phyloP scores from a whole-genome alignment of 2,888 invertebrate species.

The Agapetus fuscipes region DNA sequence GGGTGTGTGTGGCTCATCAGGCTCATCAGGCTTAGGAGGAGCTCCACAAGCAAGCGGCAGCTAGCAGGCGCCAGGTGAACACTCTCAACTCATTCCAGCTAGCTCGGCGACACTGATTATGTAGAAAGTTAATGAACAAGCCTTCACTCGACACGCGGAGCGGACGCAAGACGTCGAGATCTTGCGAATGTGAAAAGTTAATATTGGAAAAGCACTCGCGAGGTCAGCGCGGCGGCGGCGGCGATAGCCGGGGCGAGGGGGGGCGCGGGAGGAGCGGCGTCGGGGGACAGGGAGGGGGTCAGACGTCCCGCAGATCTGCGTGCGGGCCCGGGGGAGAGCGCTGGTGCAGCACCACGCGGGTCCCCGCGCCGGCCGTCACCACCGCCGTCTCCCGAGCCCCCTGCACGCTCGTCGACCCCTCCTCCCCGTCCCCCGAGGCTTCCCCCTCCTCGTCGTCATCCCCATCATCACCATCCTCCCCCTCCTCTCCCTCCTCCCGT shows the following conservation, averaged over 20 bases:
- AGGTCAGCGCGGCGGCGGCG: conserved; percentile 35
- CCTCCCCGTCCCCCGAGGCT: conserved; percentile 38
- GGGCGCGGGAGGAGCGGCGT: conserved; percentile 44
- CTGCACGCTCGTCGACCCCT: conserved; percentile 28
- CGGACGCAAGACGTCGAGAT: no score
- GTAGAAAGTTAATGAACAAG: no score
- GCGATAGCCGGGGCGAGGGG: conserved; percentile 42
- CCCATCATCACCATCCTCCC: conserved; percentile 44
- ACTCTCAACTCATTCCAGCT: no score
- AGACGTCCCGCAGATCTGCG: conserved; percentile 79
- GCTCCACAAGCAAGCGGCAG: not conserved
- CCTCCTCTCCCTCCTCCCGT: conserved; percentile 49
- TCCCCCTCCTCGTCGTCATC: conserved; percentile 28
- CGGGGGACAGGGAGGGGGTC: conserved; percentile 67
- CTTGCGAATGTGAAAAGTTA: conserved; percentile 34
- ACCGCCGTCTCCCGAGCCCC: conserved; percentile 66
- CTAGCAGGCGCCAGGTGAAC: no score
- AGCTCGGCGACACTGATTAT: conserved; percentile 1
- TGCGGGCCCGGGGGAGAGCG: conserved; percentile 81
- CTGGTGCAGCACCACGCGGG: conserved; percentile 84
- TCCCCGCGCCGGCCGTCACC: conserved; percentile 76
- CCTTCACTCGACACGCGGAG: no score
- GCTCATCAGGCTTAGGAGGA: not conserved
- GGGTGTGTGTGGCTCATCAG: not conserved
- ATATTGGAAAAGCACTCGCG: conserved; percentile 42